Evolutionary conservation across 1,140 invertebrate species (phyloP).

Genomic region (Drosophila punjabiensis): DNA sequence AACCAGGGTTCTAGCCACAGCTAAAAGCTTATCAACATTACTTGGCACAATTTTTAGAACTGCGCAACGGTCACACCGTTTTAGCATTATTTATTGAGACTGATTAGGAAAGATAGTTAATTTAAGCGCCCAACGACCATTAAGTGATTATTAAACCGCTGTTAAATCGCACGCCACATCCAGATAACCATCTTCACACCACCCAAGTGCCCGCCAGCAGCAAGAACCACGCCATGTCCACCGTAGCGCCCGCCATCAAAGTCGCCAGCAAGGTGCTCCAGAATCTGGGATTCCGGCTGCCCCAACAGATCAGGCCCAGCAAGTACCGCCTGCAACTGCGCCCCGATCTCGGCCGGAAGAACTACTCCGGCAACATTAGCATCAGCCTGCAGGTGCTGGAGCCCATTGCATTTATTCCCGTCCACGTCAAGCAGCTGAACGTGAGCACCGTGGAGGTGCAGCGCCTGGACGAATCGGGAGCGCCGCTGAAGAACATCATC

Average conservation of each 20-base stretch:
- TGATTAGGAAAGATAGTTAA: slow-evolving; percentile 17
- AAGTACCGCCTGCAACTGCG: slow-evolving; percentile 91
- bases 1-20: background rate
- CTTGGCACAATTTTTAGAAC: background rate
- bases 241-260: slow-evolving; percentile 62
- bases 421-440: slow-evolving; percentile 89
- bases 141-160: slow-evolving; percentile 21
- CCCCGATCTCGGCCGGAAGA: slow-evolving; percentile 90
- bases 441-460: slow-evolving; percentile 67
- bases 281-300: slow-evolving; percentile 87
- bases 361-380: slow-evolving; percentile 90
- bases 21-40: slow-evolving; percentile 5
- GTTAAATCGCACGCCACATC: slow-evolving; percentile 1
- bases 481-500: slow-evolving; percentile 43
- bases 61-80: slow-evolving; percentile 2
- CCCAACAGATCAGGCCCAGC: slow-evolving; percentile 88
- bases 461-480: slow-evolving; percentile 60
- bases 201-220: slow-evolving; percentile 62
- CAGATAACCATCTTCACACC: slow-evolving; percentile 57
- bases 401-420: slow-evolving; percentile 88
- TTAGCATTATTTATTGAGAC: slow-evolving; percentile 25
- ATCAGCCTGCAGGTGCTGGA: slow-evolving; percentile 89
- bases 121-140: background rate
- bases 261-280: slow-evolving; percentile 67
- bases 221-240: slow-evolving; percentile 49